Percentiles rank a stretch among this genome's conserved stretches.
Evolutionary conservation across 1,140 invertebrate species (phyloP).

Genomic region (Meloidogyne floridensis): DNA sequence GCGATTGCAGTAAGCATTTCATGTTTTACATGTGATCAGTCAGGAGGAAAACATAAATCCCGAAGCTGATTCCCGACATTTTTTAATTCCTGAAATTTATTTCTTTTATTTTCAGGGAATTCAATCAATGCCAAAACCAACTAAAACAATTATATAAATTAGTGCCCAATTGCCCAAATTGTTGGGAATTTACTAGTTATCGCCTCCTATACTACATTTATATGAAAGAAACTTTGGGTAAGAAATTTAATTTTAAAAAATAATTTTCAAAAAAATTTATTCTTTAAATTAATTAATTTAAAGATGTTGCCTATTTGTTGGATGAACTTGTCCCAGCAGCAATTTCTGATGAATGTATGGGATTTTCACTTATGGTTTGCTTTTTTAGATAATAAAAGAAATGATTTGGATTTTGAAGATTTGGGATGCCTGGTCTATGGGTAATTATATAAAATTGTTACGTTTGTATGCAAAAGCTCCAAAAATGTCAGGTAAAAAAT

Average conservation of each 20-base stretch:
- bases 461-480: constrained; percentile 81
- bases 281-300: constrained; percentile 61
- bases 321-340: constrained; percentile 78
- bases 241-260: neutral
- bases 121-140: constrained; percentile 98
- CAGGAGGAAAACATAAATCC: constrained; percentile 14
- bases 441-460: constrained; percentile 89
- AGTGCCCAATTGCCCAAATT: constrained; percentile 72
- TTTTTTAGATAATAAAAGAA: constrained; percentile 66
- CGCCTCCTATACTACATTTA: constrained; percentile 94
- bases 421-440: constrained; percentile 78
- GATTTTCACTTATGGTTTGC: constrained; percentile 81
- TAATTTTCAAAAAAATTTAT: no score
- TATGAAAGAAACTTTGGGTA: constrained; percentile 92
- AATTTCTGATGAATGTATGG: constrained; percentile 80
- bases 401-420: neutral
- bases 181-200: constrained; percentile 89
- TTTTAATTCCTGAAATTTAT: neutral
- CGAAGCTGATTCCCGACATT: neutral
- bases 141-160: constrained; percentile 86
- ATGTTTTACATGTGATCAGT: neutral
- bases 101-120: constrained; percentile 72
- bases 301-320: constrained; percentile 88
- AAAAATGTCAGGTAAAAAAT: constrained; percentile 78
- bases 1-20: neutral